Conservation (phyloP, 2,888 invertebrate genomes). For the Ophion ventricosus region DNA sequence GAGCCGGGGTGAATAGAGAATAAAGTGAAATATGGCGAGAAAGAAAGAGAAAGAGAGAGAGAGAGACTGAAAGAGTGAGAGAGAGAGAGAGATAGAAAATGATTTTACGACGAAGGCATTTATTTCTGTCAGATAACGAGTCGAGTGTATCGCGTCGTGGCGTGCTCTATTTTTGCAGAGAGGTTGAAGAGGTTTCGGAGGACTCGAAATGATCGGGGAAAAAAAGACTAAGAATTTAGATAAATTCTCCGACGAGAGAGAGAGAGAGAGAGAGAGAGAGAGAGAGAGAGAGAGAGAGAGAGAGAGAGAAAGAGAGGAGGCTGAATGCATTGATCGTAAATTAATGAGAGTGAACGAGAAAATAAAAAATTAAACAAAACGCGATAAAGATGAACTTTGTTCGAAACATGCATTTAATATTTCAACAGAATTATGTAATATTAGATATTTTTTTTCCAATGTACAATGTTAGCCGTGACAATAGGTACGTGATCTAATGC, state of each 20-base stretch:
- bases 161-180: conserved; percentile 71
- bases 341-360: conserved; percentile 42
- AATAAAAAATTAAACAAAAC: conserved; percentile 27
- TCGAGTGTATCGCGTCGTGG: conserved; percentile 68
- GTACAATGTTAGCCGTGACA: background rate
- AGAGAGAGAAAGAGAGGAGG: conserved; percentile 20
- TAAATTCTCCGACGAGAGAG: conserved; percentile 49
- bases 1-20: conserved; percentile 55
- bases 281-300: conserved; percentile 30
- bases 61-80: conserved; percentile 12
- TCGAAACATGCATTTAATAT: background rate
- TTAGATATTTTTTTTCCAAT: background rate
- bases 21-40: conserved; percentile 43
- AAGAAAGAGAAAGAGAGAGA: conserved; percentile 25
- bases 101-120: conserved; percentile 61
- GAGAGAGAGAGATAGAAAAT: conserved; percentile 28
- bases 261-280: conserved; percentile 26
- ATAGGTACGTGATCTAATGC: background rate
- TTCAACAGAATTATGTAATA: background rate
- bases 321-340: conserved; percentile 56
- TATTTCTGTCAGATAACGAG: conserved; percentile 75
- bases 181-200: conserved; percentile 69
- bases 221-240: conserved; percentile 54
- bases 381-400: conserved; percentile 34
- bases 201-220: conserved; percentile 63